Evolutionary conservation across 2,888 invertebrate genomes (phyloP), one percentile per base, ranked within the genome.

Genomic region (Willowsia nigromaculata): DNA sequence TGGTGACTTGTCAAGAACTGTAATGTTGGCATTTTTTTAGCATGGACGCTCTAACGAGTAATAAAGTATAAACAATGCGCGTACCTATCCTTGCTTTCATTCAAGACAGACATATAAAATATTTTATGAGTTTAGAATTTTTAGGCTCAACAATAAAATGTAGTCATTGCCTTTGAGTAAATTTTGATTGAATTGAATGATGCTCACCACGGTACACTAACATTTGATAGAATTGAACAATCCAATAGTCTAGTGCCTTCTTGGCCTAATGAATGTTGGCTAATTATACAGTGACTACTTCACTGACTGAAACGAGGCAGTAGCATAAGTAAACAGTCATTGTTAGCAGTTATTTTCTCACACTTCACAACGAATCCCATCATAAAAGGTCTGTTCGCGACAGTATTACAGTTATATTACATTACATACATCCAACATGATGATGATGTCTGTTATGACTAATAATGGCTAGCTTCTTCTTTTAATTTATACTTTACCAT

Each of bases 241-340:
- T n/a, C n/a, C 37, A 22, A n/a, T 68, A 53, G 53, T 3, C 80
- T 13, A 81, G 62, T 43, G 27, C 15, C 62, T 82, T 27, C 30
- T 65, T 82, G 81, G 43, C 47, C 65, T 82, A 82, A 82, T 82
- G 62, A 65, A 43, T 82, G 33, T 27, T 82, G 30, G 47, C 81
- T 82, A 82, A 82, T 82, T 82, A 82, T 82, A 82, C 27, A 82
- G 56, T 43, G 62, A 65, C 33, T 68, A 40, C 68, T 68, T 22
- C 18, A 40, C 40, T 40, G 22, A 13, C 40, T 37, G 40, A 68
- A 40, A 68, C 78, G 56, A 62, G 25, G 25, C 65, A 25, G 37
- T 59, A 59, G 40, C 22, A 68, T 22, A 7, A n/a, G 18, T 9
- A 40, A 30, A 22, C 1, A 13, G 11, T 18, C 18, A 40, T 68